Percentiles rank a stretch among this genome's conserved stretches.
phyloP scores from a whole-genome alignment of 1,140 invertebrate species.

The Platyura marginata region DNA sequence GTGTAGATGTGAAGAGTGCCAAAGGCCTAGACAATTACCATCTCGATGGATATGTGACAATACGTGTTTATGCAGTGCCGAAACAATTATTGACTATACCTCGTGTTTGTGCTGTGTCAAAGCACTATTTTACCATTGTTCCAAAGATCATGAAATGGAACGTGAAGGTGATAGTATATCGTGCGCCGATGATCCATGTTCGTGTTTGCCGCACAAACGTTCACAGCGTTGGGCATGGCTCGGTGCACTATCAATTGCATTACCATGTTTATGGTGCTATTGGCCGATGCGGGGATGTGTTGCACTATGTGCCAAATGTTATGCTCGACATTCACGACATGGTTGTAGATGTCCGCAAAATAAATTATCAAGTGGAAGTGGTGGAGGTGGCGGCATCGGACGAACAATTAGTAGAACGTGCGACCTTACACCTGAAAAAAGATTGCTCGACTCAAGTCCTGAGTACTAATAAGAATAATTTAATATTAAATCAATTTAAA shows the following conservation, averaged over 20 bases:
- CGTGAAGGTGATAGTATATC: conserved; percentile 38
- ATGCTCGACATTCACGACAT: conserved; percentile 53
- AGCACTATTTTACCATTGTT: conserved; percentile 81
- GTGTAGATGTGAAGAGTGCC: conserved; percentile 75
- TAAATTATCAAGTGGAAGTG: conserved; percentile 15
- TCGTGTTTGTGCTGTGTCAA: conserved; percentile 89
- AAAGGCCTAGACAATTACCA: conserved; percentile 62
- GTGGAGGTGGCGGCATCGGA: conserved; percentile 12
- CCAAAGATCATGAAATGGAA: conserved; percentile 46
- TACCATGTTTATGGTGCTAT: conserved; percentile 82
- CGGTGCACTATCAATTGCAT: conserved; percentile 50
- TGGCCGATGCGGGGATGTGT: conserved; percentile 75
- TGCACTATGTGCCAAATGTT: conserved; percentile 56
- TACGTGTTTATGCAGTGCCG: conserved; percentile 68
- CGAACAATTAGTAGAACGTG: conserved; percentile 6
- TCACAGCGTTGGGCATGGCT: conserved; percentile 69
- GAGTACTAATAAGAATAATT: conserved; percentile 21
- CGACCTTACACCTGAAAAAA: conserved; percentile 31
- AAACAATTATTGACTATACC: conserved; percentile 68
- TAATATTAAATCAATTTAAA: conserved; percentile 1
- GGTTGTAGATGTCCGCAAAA: conserved; percentile 34
- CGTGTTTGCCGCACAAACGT: conserved; percentile 50
- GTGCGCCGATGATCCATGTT: conserved; percentile 73
- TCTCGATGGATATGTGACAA: conserved; percentile 74
- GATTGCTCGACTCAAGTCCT: conserved; percentile 30